These are phyloP conservation scores for Corvus moneduloides DNA, from an alignment of 2,113 vertebrate genomes.

Conservation along the genomic window DNA sequence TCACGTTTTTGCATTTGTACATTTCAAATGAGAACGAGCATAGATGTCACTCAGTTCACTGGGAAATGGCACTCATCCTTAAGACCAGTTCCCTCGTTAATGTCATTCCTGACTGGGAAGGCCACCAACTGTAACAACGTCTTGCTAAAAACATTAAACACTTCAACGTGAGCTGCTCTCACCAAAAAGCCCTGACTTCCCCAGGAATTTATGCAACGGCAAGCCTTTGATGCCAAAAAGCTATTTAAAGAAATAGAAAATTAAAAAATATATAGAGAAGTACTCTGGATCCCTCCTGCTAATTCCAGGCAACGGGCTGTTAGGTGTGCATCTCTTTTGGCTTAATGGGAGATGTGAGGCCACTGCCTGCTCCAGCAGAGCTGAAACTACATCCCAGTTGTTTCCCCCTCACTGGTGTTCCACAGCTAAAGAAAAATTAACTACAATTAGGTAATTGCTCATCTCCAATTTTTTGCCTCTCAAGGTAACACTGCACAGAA, in stretches of 20 bases:
- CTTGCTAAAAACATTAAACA: neutral
- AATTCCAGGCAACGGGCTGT: accelerated
- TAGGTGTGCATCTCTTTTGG: neutral
- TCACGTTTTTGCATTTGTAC: conserved; percentile 54
- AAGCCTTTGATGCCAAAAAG: neutral
- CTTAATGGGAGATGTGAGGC: neutral
- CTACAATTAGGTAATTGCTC: neutral
- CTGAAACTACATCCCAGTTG: neutral
- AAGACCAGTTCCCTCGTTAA: neutral
- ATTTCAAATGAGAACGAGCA: neutral
- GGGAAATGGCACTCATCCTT: neutral
- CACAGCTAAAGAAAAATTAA: neutral
- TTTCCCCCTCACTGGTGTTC: neutral
- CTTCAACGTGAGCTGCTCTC: neutral
- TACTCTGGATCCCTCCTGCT: neutral
- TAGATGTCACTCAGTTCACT: neutral
- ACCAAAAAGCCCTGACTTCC: neutral
- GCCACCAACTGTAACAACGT: neutral
- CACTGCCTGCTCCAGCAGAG: neutral
- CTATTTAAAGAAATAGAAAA: neutral
- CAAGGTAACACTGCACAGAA: neutral
- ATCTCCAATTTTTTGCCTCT: neutral
- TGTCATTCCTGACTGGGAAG: neutral
- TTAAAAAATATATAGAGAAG: accelerated
- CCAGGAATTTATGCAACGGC: neutral